A percentile compares a stretch with the other conserved stretches of the same genome.
Evolutionary conservation across 2,888 invertebrate species (phyloP).

Genomic region (Trissolcus brochymenae): DNA sequence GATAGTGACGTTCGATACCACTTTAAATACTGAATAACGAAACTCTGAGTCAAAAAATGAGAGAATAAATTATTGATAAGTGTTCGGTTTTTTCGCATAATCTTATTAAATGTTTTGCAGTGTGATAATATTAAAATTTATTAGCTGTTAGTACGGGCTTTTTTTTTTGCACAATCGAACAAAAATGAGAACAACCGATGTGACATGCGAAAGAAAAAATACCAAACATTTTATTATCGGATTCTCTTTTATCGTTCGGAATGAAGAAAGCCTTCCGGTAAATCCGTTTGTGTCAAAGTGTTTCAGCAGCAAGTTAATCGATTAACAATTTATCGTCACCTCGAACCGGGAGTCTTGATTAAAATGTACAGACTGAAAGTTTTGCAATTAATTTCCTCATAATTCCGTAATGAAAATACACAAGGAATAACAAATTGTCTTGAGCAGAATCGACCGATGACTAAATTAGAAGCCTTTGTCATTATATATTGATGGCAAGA

Average conservation of each 20-base stretch:
- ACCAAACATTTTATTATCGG: not conserved
- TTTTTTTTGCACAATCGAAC: not conserved
- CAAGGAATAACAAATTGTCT: constrained; percentile 12
- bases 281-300: too few relatives aligned
- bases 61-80: constrained; percentile 44
- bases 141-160: constrained; percentile 9
- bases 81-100: constrained; percentile 34
- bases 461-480: constrained; percentile 32
- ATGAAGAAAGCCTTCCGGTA: too few relatives aligned
- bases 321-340: too few relatives aligned
- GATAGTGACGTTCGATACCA: constrained; percentile 43
- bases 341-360: not conserved
- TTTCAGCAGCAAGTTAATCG: too few relatives aligned
- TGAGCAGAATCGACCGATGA: constrained; percentile 15
- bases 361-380: constrained; percentile 13
- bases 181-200: constrained; percentile 5
- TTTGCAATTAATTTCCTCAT: constrained; percentile 1
- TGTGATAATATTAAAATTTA: constrained; percentile 34
- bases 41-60: constrained; percentile 31
- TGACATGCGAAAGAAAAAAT: not conserved
- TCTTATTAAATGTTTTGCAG: constrained; percentile 40
- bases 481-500: constrained; percentile 28
- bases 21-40: constrained; percentile 33
- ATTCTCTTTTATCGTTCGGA: not conserved
- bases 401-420: constrained; percentile 13